Evolutionary conservation across 2,797 vertebrate genomes (phyloP), one percentile per base, ranked within the genome.

Genomic region (Acanthurus leucopareius): DNA sequence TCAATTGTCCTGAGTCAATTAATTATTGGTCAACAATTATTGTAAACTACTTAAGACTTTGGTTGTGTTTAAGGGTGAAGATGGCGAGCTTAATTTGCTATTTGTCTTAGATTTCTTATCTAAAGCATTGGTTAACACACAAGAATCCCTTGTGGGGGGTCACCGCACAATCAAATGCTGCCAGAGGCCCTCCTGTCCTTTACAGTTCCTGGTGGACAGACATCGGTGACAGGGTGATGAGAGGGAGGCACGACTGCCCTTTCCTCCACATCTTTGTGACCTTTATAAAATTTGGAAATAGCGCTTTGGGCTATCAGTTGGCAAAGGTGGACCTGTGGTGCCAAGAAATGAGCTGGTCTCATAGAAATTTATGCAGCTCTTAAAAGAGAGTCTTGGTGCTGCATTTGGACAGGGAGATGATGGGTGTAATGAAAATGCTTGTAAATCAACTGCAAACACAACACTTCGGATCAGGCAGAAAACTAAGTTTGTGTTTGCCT

Each of bases 1-100:
- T 97, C 95, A 95, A 96, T 97, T 91, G 63, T 82, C 93, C 85
- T 88, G 90, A 95, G 93, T 96, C 95, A 96, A 93, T 61, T n/a
- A 35, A 61, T 47, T 56, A 38, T 53, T 62, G 35, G 35, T 95
- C 94, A 95, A 95, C 94, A 95, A 96, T 96, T 96, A 96, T 90
- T 93, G 90, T 69, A 61, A 91, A 94, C 95, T 95, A 87, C 94
- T 96, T 95, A 92, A 96, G 95, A 96, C 94, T 94, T 93, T 87
- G 91, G 77, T 91, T 86, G 92, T 94, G 90, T 96, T 95, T 75
- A 94, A 94, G 93, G 90, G 81, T 54, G 68, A 88, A 71, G 65
- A 88, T 17, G 17, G 81, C 92, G 94, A 95, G 94, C 96, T 96
- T 96, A 94, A 94, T 96, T 95, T 94, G 82, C 92, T 74, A 75